Evolutionary conservation across 2,113 vertebrate genomes (phyloP), one percentile per base, ranked within the genome.

Genomic region (Picathartes gymnocephalus): DNA sequence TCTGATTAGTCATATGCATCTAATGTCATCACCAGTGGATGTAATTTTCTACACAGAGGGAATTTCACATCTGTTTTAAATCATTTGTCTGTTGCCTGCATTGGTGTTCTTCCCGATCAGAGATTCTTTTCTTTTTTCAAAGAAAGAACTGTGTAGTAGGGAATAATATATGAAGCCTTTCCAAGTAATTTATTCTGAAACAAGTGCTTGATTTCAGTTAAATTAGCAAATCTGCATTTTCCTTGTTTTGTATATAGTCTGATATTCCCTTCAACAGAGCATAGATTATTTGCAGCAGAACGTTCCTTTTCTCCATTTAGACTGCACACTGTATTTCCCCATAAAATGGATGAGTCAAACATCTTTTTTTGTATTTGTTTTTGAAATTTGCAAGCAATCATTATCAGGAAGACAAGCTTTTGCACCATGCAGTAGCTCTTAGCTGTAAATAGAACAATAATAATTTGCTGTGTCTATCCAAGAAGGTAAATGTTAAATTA

Each of bases 1-100:
- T 30, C 5, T 56, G 90, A 97, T 97, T 96, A 98, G 96, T 97
- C 98, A 97, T 97, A 96, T 56, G 89, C 85, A 81, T 90, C 92
- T 97, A 97, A 97, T 97, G 90, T 97, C 95, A 94, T 97, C 95
- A 84, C 86, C 70, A 94, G 70, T 91, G 96, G 93, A 92, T 96
- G 54, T 93, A 88, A 94, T 96, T 96, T 91, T 91, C 90, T 51
- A 56, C 84, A 28, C 3, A 81, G 92, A 94, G 70, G 33, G 86
- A 69, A 90, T 79, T 89, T 93, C 72, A 72, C 93, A 70, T 95
- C 96, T 97, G 97, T 82, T 96, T 95, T 82, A 84, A 78, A 95
- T 91, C 94, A 88, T 69, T 86, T 70, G 73, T 78, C 93, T 93
- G 86, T 60, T 84, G 71, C 65, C 81, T 81, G 93, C 81, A 77